A percentile compares a stretch with the other conserved stretches of the same genome.
Evolutionary conservation across 2,888 invertebrate species (phyloP).

Genomic region (Tetropium fuscum): DNA sequence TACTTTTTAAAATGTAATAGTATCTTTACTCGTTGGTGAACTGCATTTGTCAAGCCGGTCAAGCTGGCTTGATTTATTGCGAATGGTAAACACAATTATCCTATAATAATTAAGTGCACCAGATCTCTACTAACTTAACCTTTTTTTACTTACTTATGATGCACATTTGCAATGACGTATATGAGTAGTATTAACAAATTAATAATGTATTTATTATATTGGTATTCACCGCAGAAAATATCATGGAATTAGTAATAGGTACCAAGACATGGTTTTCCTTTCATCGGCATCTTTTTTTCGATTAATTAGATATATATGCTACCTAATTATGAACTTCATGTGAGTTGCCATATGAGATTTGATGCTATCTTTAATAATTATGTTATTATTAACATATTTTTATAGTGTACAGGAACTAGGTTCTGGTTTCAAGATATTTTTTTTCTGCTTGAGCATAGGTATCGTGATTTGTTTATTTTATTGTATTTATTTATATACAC

Average conservation of each 20-base stretch:
- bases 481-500: no score
- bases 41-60: conserved; percentile 48
- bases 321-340: no score
- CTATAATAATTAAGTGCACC: conserved; percentile 49
- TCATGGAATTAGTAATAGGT: conserved; percentile 31
- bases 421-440: no score
- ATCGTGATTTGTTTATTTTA: no score
- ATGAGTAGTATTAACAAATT: conserved; percentile 37
- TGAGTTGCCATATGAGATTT: no score
- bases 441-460: no score
- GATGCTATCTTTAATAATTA: no score
- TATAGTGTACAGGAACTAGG: no score
- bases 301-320: conserved; percentile 10
- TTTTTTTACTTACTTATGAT: conserved; percentile 33
- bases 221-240: conserved; percentile 27
- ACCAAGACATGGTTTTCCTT: conserved; percentile 13
- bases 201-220: conserved; percentile 39
- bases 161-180: conserved; percentile 43
- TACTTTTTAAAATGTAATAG: conserved; percentile 32
- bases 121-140: conserved; percentile 17
- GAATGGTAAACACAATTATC: conserved; percentile 48
- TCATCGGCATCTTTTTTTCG: conserved; percentile 3
- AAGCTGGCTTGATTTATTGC: conserved; percentile 50
- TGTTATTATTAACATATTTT: no score
- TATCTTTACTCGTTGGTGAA: conserved; percentile 22